Percentiles rank a stretch among this genome's conserved stretches.
These are phyloP conservation scores for Euleptes europaea DNA, from an alignment of 2,113 vertebrate species.

Conservation along the genomic window DNA sequence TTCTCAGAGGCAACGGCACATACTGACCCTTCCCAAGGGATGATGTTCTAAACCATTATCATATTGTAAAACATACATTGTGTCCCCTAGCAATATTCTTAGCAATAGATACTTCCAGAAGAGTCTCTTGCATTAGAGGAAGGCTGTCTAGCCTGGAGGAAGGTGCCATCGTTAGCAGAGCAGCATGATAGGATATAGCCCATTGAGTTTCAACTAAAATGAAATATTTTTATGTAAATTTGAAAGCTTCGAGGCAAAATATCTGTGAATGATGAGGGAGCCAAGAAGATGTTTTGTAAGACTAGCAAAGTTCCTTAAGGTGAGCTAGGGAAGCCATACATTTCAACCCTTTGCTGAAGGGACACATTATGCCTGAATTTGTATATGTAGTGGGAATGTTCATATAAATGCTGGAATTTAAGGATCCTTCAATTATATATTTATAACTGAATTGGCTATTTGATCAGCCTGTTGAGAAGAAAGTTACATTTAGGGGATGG, in stretches of 20 bases:
- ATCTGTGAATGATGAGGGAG: background rate
- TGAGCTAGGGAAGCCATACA: background rate
- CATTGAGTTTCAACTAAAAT: background rate
- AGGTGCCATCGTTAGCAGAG: no score
- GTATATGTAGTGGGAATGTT: background rate
- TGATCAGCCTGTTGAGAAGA: background rate
- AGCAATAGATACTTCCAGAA: background rate
- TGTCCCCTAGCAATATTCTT: background rate
- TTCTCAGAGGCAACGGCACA: background rate
- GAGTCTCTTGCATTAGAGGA: background rate
- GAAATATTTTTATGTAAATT: background rate
- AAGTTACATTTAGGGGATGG: constrained; percentile 12
- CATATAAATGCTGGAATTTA: background rate
- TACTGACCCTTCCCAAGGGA: background rate
- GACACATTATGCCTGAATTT: background rate
- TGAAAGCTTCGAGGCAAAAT: background rate
- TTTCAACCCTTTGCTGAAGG: background rate
- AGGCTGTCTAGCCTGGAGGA: no score
- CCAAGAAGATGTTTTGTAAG: background rate
- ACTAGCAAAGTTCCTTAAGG: background rate
- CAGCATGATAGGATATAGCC: no score
- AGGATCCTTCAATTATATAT: background rate
- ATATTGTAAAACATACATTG: background rate
- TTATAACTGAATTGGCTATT: background rate
- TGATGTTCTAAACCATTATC: background rate